phyloP scores from a whole-genome alignment of 53 echinoderm and acorn worm species.

The Zoroaster sp. region DNA sequence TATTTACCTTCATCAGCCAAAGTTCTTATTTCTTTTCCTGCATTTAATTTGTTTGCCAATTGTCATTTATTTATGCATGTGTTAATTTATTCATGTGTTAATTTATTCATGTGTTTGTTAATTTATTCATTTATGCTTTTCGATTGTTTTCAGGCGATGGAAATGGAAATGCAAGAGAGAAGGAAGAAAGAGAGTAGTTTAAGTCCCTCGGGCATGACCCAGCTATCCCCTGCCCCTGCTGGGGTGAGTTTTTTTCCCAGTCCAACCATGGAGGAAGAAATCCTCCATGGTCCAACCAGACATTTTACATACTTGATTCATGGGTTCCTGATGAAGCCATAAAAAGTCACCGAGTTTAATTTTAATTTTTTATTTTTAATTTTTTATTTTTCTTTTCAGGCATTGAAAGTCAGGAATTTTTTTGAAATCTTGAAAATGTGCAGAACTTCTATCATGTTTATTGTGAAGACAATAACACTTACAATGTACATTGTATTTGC shows the following conservation, averaged over 20 bases:
- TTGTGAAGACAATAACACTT: too few relatives aligned
- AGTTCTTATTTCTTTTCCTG: not conserved
- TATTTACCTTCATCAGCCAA: not conserved
- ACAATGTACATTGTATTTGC: too few relatives aligned
- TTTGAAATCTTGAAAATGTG: too few relatives aligned
- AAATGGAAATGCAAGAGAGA: slow-evolving; percentile 14
- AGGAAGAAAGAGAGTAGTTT: not conserved
- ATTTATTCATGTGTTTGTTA: not conserved
- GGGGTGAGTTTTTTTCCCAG: slow-evolving; percentile 14
- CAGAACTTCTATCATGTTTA: too few relatives aligned
- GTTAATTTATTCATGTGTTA: not conserved
- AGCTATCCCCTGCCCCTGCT: not conserved
- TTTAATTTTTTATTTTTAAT: too few relatives aligned
- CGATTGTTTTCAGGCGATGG: slow-evolving; percentile 38
- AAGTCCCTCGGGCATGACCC: not conserved
- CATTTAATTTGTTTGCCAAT: not conserved
- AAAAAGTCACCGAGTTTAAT: too few relatives aligned
- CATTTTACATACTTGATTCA: too few relatives aligned
- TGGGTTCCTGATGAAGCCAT: too few relatives aligned
- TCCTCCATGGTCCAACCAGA: too few relatives aligned
- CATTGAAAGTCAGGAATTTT: too few relatives aligned
- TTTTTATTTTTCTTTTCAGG: too few relatives aligned
- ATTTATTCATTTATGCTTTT: not conserved
- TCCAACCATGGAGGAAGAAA: too few relatives aligned
- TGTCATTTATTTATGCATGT: not conserved